Conservation (phyloP, 1,140 invertebrate species). For the Oncopeltus fasciatus region DNA sequence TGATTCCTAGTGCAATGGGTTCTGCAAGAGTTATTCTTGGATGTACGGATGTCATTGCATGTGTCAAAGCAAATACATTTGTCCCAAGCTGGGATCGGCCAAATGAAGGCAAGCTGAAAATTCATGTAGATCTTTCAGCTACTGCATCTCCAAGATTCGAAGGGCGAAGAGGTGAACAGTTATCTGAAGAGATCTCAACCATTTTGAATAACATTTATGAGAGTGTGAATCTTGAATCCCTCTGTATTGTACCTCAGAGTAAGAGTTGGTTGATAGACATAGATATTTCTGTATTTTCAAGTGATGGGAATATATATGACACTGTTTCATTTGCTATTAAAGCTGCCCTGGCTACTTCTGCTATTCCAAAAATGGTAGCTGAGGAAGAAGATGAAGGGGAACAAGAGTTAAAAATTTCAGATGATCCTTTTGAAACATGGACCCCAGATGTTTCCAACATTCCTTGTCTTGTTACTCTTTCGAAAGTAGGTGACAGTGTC, state of each 20-base stretch:
- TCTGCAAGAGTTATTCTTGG: conserved; percentile 10
- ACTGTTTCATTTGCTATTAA: conserved; percentile 11
- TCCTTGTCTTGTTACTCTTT: conserved; percentile 10
- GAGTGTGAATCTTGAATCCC: neutral
- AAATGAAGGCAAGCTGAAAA: conserved; percentile 7
- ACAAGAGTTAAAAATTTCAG: conserved; percentile 3
- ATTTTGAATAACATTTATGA: conserved; percentile 9
- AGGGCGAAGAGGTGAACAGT: conserved; percentile 11
- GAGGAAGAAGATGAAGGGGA: conserved; percentile 3
- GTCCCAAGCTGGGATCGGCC: neutral
- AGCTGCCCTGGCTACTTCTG: conserved; percentile 6
- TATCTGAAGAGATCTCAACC: neutral
- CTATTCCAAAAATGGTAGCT: conserved; percentile 4
- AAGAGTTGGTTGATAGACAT: conserved; percentile 15
- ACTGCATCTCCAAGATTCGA: neutral
- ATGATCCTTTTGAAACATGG: conserved; percentile 10
- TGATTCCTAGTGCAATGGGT: conserved; percentile 9
- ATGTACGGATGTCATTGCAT: conserved; percentile 13
- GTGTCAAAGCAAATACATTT: conserved; percentile 11
- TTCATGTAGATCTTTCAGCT: conserved; percentile 8
- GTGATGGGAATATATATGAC: conserved; percentile 12
- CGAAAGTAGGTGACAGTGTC: conserved; percentile 9
- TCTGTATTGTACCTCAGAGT: neutral
- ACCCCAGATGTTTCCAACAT: conserved; percentile 7
- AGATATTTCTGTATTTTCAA: conserved; percentile 2